These are phyloP conservation scores for Tetrao urogallus DNA, from an alignment of 2,113 vertebrate genomes.

Conservation along the genomic window DNA sequence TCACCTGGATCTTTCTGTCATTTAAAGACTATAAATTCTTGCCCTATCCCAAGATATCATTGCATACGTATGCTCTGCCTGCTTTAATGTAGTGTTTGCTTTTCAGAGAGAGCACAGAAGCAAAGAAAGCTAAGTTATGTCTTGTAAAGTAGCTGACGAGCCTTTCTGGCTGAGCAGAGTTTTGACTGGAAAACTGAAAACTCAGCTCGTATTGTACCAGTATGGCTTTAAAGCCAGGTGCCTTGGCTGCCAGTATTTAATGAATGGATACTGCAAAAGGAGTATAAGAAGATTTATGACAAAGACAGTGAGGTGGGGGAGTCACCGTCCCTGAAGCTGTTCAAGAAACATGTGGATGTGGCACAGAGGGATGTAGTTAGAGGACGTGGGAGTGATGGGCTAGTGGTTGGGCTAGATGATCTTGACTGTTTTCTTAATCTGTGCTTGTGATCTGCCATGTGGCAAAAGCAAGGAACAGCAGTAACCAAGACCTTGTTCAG, in stretches of 20 bases:
- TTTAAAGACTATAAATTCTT: neutral
- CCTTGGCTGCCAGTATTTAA: neutral
- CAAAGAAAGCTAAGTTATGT: neutral
- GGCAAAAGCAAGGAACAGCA: neutral
- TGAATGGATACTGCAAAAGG: neutral
- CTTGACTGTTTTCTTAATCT: neutral
- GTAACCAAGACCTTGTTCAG: neutral
- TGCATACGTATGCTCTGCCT: neutral
- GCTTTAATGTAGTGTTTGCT: neutral
- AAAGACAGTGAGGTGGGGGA: neutral
- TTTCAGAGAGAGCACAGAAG: neutral
- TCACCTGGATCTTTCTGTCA: neutral
- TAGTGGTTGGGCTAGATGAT: too few species aligned
- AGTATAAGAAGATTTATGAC: neutral
- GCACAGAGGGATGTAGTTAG: too few species aligned
- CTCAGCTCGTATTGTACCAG: neutral
- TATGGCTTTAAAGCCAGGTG: neutral
- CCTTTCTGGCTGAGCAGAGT: neutral
- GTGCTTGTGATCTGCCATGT: accelerated
- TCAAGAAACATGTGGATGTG: too few species aligned
- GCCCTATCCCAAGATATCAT: accelerated
- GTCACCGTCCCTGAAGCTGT: too few species aligned
- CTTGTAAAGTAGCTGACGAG: neutral
- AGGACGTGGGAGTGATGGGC: too few species aligned
- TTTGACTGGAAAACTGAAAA: neutral